These are phyloP conservation scores for Nerophis lumbriciformis DNA, from an alignment of 2,113 vertebrate species.

Conservation along the genomic window DNA sequence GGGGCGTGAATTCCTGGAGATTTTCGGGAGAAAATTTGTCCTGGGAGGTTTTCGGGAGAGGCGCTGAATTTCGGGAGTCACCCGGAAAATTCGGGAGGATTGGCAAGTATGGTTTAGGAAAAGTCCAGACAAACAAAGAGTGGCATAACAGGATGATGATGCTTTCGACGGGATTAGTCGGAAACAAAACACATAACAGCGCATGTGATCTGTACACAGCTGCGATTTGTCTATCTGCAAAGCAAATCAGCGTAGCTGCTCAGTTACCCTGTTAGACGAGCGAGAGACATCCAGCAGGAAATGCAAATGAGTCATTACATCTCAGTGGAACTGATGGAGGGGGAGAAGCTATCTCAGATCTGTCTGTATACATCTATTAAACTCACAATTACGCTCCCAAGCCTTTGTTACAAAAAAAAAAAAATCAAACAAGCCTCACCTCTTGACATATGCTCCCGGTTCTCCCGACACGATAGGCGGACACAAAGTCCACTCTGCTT, in stretches of 20 bases:
- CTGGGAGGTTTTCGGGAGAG: too few species aligned
- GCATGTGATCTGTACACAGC: background rate
- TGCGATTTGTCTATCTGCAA: conserved; percentile 24
- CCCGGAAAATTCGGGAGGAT: too few species aligned
- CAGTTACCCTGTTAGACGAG: conserved; percentile 12
- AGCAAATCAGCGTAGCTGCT: conserved; percentile 12
- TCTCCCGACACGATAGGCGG: conserved; percentile 41
- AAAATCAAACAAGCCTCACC: conserved; percentile 18
- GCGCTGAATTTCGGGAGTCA: too few species aligned
- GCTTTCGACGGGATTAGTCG: background rate
- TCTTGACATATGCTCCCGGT: conserved; percentile 39
- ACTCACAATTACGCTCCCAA: conserved; percentile 5
- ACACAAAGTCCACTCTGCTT: conserved; percentile 36
- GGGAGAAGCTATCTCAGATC: conserved; percentile 14
- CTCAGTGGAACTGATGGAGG: conserved; percentile 11
- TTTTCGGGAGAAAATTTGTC: too few species aligned
- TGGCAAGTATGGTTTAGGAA: too few species aligned
- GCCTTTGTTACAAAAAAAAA: conserved; percentile 2
- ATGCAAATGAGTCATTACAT: conserved; percentile 27
- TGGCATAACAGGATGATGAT: too few species aligned
- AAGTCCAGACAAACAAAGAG: too few species aligned
- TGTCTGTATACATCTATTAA: conserved; percentile 8
- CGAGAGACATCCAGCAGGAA: conserved; percentile 1
- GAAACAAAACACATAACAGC: background rate
- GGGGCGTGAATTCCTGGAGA: too few species aligned